These are phyloP conservation scores for Hydropotes inermis DNA, from an alignment of 2,113 vertebrate species.

Conservation along the genomic window DNA sequence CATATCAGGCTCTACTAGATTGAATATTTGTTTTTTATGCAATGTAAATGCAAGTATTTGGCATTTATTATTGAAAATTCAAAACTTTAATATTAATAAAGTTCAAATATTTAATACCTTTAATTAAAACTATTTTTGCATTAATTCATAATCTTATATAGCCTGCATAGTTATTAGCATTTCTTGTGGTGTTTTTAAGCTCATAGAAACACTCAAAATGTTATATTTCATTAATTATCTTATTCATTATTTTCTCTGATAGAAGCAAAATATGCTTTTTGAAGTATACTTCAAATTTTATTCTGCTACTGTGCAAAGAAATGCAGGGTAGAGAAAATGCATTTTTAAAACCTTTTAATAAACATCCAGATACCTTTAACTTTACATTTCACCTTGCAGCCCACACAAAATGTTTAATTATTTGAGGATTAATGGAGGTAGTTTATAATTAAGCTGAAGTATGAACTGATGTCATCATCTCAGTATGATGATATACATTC, in stretches of 20 bases:
- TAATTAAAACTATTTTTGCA: background rate
- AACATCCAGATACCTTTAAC: slow-evolving; percentile 77
- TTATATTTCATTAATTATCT: background rate
- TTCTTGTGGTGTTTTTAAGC: background rate
- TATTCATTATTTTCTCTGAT: background rate
- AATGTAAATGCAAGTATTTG: background rate
- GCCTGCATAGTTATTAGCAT: background rate
- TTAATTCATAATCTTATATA: background rate
- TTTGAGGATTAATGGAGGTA: slow-evolving; percentile 90
- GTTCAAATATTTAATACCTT: background rate
- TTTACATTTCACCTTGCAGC: slow-evolving; percentile 87
- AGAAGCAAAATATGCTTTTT: background rate
- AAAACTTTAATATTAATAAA: background rate
- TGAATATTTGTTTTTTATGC: background rate
- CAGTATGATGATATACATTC: slow-evolving; percentile 96
- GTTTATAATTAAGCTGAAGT: slow-evolving; percentile 99
- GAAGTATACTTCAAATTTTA: slow-evolving; percentile 33
- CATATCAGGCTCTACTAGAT: background rate
- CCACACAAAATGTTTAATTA: slow-evolving; percentile 87
- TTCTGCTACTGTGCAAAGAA: slow-evolving; percentile 50
- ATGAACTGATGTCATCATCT: slow-evolving; percentile 99
- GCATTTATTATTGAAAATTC: background rate
- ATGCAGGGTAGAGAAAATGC: slow-evolving; percentile 49
- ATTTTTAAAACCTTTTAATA: slow-evolving; percentile 69
- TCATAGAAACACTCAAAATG: background rate